Evolutionary conservation across 2,797 vertebrate genomes (phyloP).

Genomic region (Columba guinea): DNA sequence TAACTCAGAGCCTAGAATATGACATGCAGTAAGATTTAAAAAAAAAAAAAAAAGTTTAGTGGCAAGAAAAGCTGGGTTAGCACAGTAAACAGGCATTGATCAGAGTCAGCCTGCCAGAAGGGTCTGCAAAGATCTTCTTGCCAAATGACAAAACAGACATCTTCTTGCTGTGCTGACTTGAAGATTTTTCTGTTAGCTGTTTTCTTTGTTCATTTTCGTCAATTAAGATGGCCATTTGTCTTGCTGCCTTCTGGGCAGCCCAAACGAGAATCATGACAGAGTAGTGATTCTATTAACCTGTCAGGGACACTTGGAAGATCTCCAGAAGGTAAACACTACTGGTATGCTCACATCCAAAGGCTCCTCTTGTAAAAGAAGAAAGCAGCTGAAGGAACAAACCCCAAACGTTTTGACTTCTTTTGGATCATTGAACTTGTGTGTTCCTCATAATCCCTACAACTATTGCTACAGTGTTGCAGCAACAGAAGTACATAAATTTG

Average conservation of each 20-base stretch:
- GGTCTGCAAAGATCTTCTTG: neutral
- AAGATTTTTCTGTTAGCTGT: neutral
- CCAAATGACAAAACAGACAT: neutral
- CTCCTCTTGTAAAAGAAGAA: neutral
- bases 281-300: neutral
- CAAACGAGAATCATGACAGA: neutral
- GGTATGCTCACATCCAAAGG: neutral
- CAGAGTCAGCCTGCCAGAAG: neutral
- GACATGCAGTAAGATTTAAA: neutral
- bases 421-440: neutral
- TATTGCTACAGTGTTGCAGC: neutral
- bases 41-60: neutral
- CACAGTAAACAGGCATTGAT: neutral
- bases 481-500: neutral
- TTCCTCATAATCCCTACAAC: neutral
- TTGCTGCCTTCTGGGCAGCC: neutral
- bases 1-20: neutral
- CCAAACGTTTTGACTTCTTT: neutral
- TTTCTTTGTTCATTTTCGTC: neutral
- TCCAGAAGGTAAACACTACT: neutral
- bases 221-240: neutral
- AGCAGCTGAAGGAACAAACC: neutral
- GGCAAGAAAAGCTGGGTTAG: neutral
- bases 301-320: neutral
- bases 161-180: neutral